These are phyloP conservation scores for Ramphastos sulfuratus DNA, from an alignment of 2,113 vertebrate genomes.

Conservation along the genomic window DNA sequence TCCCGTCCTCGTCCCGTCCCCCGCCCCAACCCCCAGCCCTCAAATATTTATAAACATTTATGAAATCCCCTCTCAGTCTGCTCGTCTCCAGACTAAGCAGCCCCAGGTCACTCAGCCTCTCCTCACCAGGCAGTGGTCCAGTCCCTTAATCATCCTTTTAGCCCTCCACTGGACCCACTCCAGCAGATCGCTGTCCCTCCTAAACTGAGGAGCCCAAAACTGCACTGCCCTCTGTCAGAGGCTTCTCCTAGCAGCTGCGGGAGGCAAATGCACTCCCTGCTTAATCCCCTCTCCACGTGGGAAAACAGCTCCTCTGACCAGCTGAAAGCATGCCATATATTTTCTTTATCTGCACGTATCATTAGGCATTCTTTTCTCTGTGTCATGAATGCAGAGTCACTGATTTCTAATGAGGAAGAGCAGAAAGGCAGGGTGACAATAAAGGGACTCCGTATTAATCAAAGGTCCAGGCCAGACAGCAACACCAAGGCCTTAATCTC, in stretches of 20 bases:
- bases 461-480: background rate
- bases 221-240: background rate
- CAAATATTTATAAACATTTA: too few species aligned
- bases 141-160: too few species aligned
- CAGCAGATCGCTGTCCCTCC: too few species aligned
- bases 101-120: too few species aligned
- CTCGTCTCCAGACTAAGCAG: too few species aligned
- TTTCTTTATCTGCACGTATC: slow-evolving; percentile 1
- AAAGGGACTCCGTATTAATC: slow-evolving; percentile 11
- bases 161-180: too few species aligned
- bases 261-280: background rate
- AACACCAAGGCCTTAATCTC: background rate
- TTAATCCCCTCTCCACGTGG: background rate
- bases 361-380: slow-evolving; percentile 31
- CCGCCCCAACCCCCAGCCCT: too few species aligned
- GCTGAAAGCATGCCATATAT: background rate
- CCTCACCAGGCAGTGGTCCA: too few species aligned
- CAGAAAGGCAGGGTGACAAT: slow-evolving; percentile 28
- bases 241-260: background rate
- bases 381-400: slow-evolving; percentile 35
- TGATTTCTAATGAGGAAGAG: slow-evolving; percentile 46
- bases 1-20: too few species aligned
- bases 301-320: slow-evolving; percentile 19
- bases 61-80: too few species aligned
- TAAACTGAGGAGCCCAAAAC: too few species aligned